A percentile compares a stretch with the other conserved stretches of the same genome.
Evolutionary conservation across 1,140 invertebrate genomes (phyloP).

Genomic region (Hyphantria cunea): DNA sequence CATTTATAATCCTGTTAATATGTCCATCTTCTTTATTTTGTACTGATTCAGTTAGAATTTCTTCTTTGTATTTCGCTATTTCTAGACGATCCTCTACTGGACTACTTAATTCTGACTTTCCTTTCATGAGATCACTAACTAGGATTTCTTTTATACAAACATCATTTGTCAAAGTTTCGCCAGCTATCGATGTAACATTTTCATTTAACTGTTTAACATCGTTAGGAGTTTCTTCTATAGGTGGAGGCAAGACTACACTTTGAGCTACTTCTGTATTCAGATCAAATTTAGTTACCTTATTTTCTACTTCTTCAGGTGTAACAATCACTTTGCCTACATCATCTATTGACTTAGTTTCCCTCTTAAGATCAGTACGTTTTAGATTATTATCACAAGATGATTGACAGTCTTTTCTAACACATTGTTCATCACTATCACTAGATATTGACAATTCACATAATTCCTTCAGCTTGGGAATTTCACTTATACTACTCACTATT

Average conservation of each 20-base stretch:
- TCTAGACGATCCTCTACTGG: slow-evolving; percentile 15
- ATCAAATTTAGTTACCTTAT: slow-evolving; percentile 24
- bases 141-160: slow-evolving; percentile 25
- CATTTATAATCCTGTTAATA: slow-evolving; percentile 6
- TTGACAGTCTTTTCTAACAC: slow-evolving; percentile 69
- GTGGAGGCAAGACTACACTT: slow-evolving; percentile 36
- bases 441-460: slow-evolving; percentile 68
- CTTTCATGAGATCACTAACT: slow-evolving; percentile 33
- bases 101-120: slow-evolving; percentile 7
- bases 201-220: slow-evolving; percentile 1
- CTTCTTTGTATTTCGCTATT: slow-evolving; percentile 13
- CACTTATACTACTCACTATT: slow-evolving; percentile 63
- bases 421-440: slow-evolving; percentile 73
- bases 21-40: slow-evolving; percentile 48
- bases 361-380: slow-evolving; percentile 59
- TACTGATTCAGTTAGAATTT: slow-evolving; percentile 48
- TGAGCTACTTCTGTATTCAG: slow-evolving; percentile 19
- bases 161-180: slow-evolving; percentile 9
- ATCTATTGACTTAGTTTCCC: slow-evolving; percentile 74
- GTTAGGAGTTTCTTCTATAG: slow-evolving; percentile 11
- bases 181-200: background rate
- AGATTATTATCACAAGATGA: slow-evolving; percentile 68
- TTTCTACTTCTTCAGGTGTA: slow-evolving; percentile 22
- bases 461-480: slow-evolving; percentile 67
- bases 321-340: slow-evolving; percentile 42